phyloP scores from a whole-genome alignment of 1,140 invertebrate species.

The Chrysomallon squamiferum region DNA sequence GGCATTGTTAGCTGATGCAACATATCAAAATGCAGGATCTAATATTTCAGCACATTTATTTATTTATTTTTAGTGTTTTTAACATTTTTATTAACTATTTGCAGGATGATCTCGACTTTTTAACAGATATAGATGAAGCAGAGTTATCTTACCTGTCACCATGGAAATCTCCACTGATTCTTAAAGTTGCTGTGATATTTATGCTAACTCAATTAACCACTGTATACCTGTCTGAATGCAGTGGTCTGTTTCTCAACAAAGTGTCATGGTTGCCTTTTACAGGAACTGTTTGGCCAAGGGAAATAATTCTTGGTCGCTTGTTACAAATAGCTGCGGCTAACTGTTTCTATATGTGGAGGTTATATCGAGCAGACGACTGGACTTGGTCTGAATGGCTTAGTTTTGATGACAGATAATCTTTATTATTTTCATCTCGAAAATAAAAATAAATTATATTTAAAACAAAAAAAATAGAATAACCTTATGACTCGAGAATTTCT shows the following conservation, averaged over 20 bases:
- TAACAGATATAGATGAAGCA: constrained; percentile 14
- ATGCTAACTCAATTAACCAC: constrained; percentile 42
- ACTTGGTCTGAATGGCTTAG: constrained; percentile 37
- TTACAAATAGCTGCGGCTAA: constrained; percentile 32
- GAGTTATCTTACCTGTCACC: constrained; percentile 21
- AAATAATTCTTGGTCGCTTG: constrained; percentile 33
- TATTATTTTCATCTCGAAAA: no score
- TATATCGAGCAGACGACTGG: constrained; percentile 41
- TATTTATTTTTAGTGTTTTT: no score
- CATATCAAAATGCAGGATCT: no score
- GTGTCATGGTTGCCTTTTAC: not conserved
- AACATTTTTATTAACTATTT: no score
- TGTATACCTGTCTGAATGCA: constrained; percentile 30
- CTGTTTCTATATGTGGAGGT: constrained; percentile 40
- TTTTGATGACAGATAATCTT: no score
- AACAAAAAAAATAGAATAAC: no score
- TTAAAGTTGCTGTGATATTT: constrained; percentile 43
- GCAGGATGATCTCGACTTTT: constrained; percentile 6
- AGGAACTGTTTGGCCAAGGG: constrained; percentile 22
- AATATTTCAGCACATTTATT: no score
- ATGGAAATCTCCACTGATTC: constrained; percentile 34
- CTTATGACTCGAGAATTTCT: no score
- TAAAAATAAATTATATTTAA: no score
- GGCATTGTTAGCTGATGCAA: no score
- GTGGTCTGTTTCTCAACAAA: constrained; percentile 14